A percentile compares a stretch with the other conserved stretches of the same genome.
Conservation (phyloP, 2,888 invertebrate species). For the Isotomurus palustris region DNA sequence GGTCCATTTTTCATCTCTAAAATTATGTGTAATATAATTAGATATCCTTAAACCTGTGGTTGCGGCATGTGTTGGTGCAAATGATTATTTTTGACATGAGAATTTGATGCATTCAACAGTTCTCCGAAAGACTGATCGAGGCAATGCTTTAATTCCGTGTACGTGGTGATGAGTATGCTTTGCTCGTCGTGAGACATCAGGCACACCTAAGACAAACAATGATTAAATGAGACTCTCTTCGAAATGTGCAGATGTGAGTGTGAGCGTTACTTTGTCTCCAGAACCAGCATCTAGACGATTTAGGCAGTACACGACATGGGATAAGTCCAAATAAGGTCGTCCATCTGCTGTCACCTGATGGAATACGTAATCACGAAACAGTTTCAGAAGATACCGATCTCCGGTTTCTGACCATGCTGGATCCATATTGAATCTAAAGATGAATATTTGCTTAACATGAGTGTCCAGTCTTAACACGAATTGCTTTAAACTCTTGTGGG, state of each 20-base stretch:
- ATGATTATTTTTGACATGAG: slow-evolving; percentile 2
- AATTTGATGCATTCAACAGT: slow-evolving; percentile 54
- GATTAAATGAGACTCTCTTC: background rate
- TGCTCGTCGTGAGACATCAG: slow-evolving; percentile 95
- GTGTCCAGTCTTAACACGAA: no score
- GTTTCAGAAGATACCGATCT: slow-evolving; percentile 94
- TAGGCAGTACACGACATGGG: slow-evolving; percentile 87
- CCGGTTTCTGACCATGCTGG: slow-evolving; percentile 96
- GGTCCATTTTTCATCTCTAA: no score
- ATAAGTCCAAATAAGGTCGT: slow-evolving; percentile 92
- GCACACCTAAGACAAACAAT: slow-evolving; percentile 63
- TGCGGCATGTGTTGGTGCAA: slow-evolving; percentile 5
- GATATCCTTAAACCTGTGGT: no score
- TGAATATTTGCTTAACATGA: slow-evolving; percentile 34
- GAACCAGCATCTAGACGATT: slow-evolving; percentile 86
- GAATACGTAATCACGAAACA: slow-evolving; percentile 96
- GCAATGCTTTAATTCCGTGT: slow-evolving; percentile 90
- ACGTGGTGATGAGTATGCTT: slow-evolving; percentile 91
- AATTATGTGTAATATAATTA: no score
- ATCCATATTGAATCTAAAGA: slow-evolving; percentile 79
- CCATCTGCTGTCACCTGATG: slow-evolving; percentile 92
- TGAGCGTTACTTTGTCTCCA: slow-evolving; percentile 63
- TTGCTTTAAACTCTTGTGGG: no score
- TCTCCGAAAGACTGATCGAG: slow-evolving; percentile 88
- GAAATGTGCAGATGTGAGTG: background rate